Conservation (phyloP, 2,888 invertebrate species). For the Dorcus parallelipipedus region DNA sequence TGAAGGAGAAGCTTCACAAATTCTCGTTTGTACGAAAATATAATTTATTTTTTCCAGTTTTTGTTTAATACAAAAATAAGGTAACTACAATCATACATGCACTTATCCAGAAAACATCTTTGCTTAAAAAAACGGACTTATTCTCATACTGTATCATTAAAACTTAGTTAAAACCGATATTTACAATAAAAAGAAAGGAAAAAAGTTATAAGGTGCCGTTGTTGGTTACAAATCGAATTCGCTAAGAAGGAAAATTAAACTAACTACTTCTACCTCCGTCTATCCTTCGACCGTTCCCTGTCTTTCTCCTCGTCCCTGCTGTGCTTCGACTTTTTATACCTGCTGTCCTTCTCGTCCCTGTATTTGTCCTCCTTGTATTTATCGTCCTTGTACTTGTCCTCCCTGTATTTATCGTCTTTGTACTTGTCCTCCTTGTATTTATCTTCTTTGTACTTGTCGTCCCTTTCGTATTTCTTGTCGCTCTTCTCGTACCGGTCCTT, state of each 20-base stretch:
- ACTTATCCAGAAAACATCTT: no score
- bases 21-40: no score
- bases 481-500: constrained; percentile 36
- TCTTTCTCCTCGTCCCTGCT: constrained; percentile 33
- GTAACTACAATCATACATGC: no score
- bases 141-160: no score
- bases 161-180: no score
- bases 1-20: no score
- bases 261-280: constrained; percentile 32
- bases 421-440: constrained; percentile 44
- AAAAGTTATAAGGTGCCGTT: no score
- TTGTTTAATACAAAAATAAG: no score
- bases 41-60: no score
- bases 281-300: constrained; percentile 37
- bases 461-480: constrained; percentile 36
- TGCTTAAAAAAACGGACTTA: no score
- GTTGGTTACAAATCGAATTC: not conserved
- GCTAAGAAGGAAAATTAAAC: not conserved
- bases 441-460: constrained; percentile 32
- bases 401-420: constrained; percentile 25
- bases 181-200: no score
- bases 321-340: constrained; percentile 37
- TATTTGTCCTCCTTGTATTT: constrained; percentile 30
- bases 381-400: constrained; percentile 37
- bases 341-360: constrained; percentile 24